Base-by-base conservation (phyloP, 2,113 vertebrate species). In the Leptocoma aspasia region DNA sequence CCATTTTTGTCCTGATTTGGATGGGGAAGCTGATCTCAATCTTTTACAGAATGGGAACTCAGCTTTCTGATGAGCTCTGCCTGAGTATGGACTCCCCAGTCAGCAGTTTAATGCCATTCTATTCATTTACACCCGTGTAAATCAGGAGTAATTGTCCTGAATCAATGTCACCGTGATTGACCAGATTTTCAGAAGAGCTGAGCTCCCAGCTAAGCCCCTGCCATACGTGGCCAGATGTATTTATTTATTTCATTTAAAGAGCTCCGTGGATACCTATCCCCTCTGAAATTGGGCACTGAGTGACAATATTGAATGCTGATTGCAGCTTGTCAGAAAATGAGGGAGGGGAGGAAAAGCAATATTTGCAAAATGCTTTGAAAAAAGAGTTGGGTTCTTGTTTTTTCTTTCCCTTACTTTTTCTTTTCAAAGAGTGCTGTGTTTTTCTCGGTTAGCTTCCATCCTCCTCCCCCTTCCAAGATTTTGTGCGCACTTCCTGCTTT, bases 101-200 rank as follows among this genome's bases (percentile, higher is more conserved):
- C 96, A 97, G 95, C 90, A 96, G 85, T 96, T 96, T 92, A 91
- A 94, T 94, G 75, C 78, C 85, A 89, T 92, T 90, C 88, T 89
- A 94, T 96, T 97, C 96, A 95, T 96, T 97, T 96, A 92, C 93
- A 96, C 94, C 92, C 83, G 92, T 93, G 94, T 95, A 96, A 95
- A 96, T 97, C 94, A 96, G 95, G 82, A 96, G 94, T 94, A 94
- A 96, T 94, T 97, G 95, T 96, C 95, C 95, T 90, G 95, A 92
- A 96, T 96, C 94, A 95, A 97, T 92, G 90, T 96, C 94, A 96
- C 94, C 1, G 24, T 96, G 95, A 96, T 96, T 95, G 93, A 95
- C 90, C 93, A 71, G 86, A 96, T 93, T 96, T 95, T 68, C 90
- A 70, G 75, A 90, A 89, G 56, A 95, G 75, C 95, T 97, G 63